These are phyloP conservation scores for Goniozus legneri DNA, from an alignment of 1,140 invertebrate genomes.

Conservation along the genomic window DNA sequence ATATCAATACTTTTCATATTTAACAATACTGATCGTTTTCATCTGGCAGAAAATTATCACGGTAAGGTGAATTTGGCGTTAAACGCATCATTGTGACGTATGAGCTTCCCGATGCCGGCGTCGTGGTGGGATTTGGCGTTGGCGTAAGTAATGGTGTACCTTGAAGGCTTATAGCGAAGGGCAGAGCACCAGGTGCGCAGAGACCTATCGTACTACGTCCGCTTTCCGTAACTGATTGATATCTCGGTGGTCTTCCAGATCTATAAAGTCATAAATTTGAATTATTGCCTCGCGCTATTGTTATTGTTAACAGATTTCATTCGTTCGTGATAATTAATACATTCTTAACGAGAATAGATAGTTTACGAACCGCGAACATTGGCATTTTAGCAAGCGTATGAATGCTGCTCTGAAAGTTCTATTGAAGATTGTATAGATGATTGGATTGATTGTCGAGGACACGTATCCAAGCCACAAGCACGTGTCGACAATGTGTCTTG, in stretches of 20 bases:
- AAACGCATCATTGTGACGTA: constrained; percentile 31
- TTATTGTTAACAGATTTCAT: too few species aligned
- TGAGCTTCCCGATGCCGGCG: constrained; percentile 29
- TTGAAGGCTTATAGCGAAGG: constrained; percentile 62
- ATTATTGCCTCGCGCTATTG: too few species aligned
- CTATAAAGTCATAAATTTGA: constrained; percentile 48
- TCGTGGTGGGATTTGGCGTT: constrained; percentile 42
- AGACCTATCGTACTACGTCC: constrained; percentile 55
- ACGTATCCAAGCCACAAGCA: constrained; percentile 87
- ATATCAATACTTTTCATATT: too few species aligned
- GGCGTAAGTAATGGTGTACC: constrained; percentile 59
- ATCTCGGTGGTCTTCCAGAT: constrained; percentile 58
- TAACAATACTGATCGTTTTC: constrained; percentile 24
- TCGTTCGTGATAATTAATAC: too few species aligned
- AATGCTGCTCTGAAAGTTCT: constrained; percentile 82
- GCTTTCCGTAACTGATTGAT: constrained; percentile 62
- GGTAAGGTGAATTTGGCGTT: constrained; percentile 28
- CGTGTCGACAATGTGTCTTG: constrained; percentile 69
- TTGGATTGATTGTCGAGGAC: constrained; percentile 80
- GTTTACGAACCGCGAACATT: constrained; percentile 64
- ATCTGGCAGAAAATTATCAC: constrained; percentile 28
- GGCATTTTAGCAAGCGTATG: constrained; percentile 71
- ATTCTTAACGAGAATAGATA: not conserved
- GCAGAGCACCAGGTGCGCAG: constrained; percentile 60
- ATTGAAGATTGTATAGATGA: constrained; percentile 89